These are phyloP conservation scores for Myocastor coypus DNA, from an alignment of 2,113 vertebrate species.

Conservation along the genomic window DNA sequence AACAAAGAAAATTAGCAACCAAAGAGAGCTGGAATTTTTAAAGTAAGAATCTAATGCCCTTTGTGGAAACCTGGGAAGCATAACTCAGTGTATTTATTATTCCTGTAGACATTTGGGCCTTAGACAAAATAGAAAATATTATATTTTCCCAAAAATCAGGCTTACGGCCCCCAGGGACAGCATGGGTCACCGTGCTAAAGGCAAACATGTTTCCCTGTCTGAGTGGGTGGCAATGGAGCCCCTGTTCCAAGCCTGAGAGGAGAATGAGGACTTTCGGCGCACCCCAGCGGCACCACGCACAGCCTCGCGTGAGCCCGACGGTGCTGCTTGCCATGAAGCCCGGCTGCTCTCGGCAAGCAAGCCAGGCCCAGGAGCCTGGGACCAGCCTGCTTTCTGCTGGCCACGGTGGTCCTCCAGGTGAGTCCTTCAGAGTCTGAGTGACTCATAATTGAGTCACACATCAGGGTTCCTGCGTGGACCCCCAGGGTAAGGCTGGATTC, in stretches of 20 bases:
- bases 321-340: not conserved
- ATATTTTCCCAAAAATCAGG: not conserved
- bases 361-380: too few relatives aligned
- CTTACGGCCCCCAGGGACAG: not conserved
- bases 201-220: not conserved
- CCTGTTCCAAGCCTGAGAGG: not conserved
- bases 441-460: not conserved
- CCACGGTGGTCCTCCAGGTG: not conserved
- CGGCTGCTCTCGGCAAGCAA: not conserved
- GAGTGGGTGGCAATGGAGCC: not conserved
- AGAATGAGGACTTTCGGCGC: not conserved
- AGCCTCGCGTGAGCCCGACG: not conserved
- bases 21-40: not conserved
- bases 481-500: not conserved
- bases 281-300: not conserved
- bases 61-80: not conserved
- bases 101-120: not conserved
- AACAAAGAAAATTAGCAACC: not conserved
- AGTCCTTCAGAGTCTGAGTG: not conserved
- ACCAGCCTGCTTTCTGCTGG: rapidly evolving
- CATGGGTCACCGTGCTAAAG: not conserved
- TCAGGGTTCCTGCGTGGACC: not conserved
- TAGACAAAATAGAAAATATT: conserved; percentile 19
- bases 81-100: not conserved
- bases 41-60: not conserved